These are phyloP conservation scores for Fabriciana adippe DNA, from an alignment of 2,888 invertebrate species.

Conservation along the genomic window DNA sequence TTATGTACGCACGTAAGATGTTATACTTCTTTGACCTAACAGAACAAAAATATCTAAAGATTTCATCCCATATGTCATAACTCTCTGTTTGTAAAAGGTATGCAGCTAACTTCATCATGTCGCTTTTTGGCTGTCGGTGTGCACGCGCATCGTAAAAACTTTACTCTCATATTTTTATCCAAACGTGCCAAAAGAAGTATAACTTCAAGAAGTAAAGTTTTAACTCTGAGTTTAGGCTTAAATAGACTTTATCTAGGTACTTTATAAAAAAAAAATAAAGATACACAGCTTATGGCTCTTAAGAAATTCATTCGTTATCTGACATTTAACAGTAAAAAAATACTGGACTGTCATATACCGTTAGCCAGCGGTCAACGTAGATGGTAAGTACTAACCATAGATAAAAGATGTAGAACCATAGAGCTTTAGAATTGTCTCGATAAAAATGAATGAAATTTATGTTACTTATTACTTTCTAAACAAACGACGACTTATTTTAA, in stretches of 20 bases:
- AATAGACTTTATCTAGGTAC: not conserved
- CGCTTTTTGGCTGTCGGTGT: too few relatives aligned
- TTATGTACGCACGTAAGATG: too few relatives aligned
- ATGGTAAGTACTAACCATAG: conserved; percentile 23
- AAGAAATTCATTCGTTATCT: conserved; percentile 37
- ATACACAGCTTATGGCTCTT: not conserved
- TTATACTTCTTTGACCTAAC: too few relatives aligned
- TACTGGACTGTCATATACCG: conserved; percentile 58
- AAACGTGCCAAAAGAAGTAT: too few relatives aligned
- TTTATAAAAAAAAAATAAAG: not conserved
- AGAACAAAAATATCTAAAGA: too few relatives aligned
- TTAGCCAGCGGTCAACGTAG: conserved; percentile 51
- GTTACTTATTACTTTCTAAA: not conserved
- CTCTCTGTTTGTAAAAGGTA: too few relatives aligned
- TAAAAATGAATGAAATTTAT: not conserved
- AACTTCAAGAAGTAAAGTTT: too few relatives aligned
- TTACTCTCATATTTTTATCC: too few relatives aligned
- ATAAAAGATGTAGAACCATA: conserved; percentile 31
- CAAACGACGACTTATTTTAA: too few relatives aligned
- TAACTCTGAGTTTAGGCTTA: not conserved
- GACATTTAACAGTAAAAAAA: conserved; percentile 66
- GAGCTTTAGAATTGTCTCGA: conserved; percentile 5
- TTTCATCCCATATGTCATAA: too few relatives aligned
- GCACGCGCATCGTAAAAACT: too few relatives aligned
- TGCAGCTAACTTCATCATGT: too few relatives aligned